Evolutionary conservation across 2,888 invertebrate genomes (phyloP), one percentile per base, ranked within the genome.

Genomic region (Oegoconia quadripuncta): DNA sequence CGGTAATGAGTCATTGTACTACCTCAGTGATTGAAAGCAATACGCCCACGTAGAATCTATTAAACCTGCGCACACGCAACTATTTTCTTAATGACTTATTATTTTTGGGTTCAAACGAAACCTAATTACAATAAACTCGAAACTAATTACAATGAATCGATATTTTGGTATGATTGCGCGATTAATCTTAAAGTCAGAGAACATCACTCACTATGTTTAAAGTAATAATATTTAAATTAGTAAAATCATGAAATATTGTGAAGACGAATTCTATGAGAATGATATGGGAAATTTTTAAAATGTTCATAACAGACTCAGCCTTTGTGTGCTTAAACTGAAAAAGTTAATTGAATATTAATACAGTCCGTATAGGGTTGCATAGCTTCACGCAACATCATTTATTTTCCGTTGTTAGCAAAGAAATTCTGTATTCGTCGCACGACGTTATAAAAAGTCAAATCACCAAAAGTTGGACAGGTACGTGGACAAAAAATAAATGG

Each of bases 401-500:
- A 84, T 82, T 84, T 79, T 76, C 66, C 64, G 62, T 76, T 75
- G 69, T 57, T 68, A 74, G 71, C 50, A 73, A 80, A 80, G 78
- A 83, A 81, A 84, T 81, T 82, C 72, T 64, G 83, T 83, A 82
- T 86, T 79, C 84, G 86, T 82, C 82, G 83, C 80, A 73, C 74
- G 74, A 65, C 70, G 65, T 65, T 76, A 76, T 71, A 84, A 83
- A 84, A 86, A 80, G 72, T 75, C 66, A 68, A 80, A 81, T 78
- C 80, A 82, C 83, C 77, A 70, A 78, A 83, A 82, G 73, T 81
- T 68, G 76, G 82, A 83, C 87, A 86, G 86, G 83, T 84, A 86
- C 76, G 83, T 78, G 83, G 82, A 86, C 82, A 86, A 86, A 87
- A 86, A 87, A 86, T 84, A 86, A 87, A 87, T 86, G 83, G 83